A percentile compares a stretch with the other conserved stretches of the same genome.
phyloP scores from a whole-genome alignment of 2,888 invertebrate species.

The Malacosoma neustria region DNA sequence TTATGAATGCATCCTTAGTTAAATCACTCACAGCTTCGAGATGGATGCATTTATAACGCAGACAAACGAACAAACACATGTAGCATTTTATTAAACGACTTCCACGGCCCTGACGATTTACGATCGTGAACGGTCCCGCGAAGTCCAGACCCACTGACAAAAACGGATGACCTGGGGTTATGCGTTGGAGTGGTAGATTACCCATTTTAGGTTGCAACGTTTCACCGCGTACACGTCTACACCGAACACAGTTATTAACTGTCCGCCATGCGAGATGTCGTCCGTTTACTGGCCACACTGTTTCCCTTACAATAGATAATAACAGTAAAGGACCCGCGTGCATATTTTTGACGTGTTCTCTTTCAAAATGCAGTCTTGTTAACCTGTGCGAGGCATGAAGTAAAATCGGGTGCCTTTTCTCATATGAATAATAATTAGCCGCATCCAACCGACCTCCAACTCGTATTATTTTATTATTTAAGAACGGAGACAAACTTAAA shows the following conservation, averaged over 20 bases:
- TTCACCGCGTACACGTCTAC: background rate
- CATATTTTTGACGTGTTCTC: too few relatives aligned
- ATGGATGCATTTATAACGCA: slow-evolving; percentile 2
- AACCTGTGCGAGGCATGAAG: too few relatives aligned
- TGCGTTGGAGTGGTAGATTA: slow-evolving; percentile 3
- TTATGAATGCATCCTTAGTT: slow-evolving; percentile 1
- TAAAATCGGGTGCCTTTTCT: too few relatives aligned
- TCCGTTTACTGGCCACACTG: background rate
- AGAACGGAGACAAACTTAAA: too few relatives aligned
- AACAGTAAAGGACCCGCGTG: background rate
- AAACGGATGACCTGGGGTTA: slow-evolving; percentile 2
- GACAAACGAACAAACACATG: slow-evolving; percentile 5
- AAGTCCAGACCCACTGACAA: slow-evolving; percentile 1
- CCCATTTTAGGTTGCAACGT: slow-evolving; percentile 4
- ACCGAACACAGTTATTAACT: background rate
- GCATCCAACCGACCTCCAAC: too few relatives aligned
- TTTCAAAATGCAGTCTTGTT: too few relatives aligned
- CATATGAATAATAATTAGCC: too few relatives aligned
- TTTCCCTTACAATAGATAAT: background rate
- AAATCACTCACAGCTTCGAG: slow-evolving; percentile 2
- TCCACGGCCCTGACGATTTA: slow-evolving; percentile 2
- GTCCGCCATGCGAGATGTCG: background rate
- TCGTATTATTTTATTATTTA: too few relatives aligned
- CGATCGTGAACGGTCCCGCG: slow-evolving; percentile 3
- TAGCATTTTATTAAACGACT: slow-evolving; percentile 1